Evolutionary conservation across 1,140 invertebrate genomes (phyloP).

Genomic region (Ridgeia piscesae): DNA sequence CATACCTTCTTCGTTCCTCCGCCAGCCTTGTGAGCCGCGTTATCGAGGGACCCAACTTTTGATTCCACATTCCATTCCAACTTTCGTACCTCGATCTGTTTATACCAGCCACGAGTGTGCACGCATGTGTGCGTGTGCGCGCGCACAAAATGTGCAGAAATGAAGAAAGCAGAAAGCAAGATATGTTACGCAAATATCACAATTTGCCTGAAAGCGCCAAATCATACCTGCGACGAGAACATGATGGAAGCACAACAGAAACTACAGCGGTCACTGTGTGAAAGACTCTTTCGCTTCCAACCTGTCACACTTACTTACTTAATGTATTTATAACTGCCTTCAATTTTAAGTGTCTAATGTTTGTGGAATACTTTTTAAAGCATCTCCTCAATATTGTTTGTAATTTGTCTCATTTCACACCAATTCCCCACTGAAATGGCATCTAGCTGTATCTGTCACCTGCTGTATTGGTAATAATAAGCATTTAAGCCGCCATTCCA

Average conservation of each 20-base stretch:
- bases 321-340: neutral
- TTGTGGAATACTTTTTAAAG: too few relatives aligned
- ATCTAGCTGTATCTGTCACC: too few relatives aligned
- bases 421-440: too few relatives aligned
- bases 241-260: neutral
- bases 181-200: neutral
- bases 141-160: neutral
- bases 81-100: conserved; percentile 31
- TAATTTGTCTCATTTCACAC: too few relatives aligned
- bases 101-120: neutral
- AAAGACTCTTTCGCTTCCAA: too few relatives aligned
- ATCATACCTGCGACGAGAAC: neutral
- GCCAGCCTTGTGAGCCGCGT: neutral
- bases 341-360: too few relatives aligned
- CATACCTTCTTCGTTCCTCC: conserved; percentile 36
- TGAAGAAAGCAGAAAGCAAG: neutral
- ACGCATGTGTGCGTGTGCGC: neutral
- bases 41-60: conserved; percentile 60
- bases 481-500: too few relatives aligned
- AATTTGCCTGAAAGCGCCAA: neutral
- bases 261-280: too few relatives aligned
- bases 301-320: neutral
- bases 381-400: too few relatives aligned
- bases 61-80: conserved; percentile 60
- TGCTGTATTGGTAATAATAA: too few relatives aligned